phyloP scores from a whole-genome alignment of 2,797 vertebrate genomes.

The Brachymystax lenok region DNA sequence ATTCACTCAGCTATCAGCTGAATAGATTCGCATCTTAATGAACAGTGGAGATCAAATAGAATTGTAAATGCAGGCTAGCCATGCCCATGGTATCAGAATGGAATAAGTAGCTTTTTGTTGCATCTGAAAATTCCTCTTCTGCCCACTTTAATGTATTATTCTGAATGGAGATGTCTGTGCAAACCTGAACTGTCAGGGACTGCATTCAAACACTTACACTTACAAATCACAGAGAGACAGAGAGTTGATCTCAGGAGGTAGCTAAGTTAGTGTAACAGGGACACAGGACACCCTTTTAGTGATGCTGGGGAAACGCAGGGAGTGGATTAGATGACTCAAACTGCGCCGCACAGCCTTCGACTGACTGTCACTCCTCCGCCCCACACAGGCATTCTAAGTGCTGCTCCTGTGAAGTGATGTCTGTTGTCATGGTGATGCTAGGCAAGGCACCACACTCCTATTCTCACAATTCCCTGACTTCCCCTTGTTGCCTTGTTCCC shows the following conservation, averaged over 20 bases:
- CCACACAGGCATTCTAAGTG: constrained; percentile 75
- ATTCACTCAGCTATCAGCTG: too few relatives aligned
- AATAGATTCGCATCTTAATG: background rate
- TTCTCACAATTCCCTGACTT: constrained; percentile 66
- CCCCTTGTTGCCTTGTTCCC: constrained; percentile 26
- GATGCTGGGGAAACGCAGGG: constrained; percentile 21
- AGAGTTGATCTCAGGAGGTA: constrained; percentile 42
- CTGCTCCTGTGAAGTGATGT: constrained; percentile 76
- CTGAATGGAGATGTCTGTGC: constrained; percentile 23
- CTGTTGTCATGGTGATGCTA: constrained; percentile 81
- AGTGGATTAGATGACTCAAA: constrained; percentile 50
- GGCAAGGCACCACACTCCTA: constrained; percentile 55
- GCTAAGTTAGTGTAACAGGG: constrained; percentile 16
- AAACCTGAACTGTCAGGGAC: constrained; percentile 66
- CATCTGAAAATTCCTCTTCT: constrained; percentile 52
- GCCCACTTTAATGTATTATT: constrained; percentile 49
- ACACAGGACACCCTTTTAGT: constrained; percentile 34
- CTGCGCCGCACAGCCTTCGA: constrained; percentile 60
- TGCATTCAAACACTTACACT: constrained; percentile 51
- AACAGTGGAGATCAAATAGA: constrained; percentile 59
- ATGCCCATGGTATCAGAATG: constrained; percentile 54
- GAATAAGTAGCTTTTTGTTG: constrained; percentile 61
- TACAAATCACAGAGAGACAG: constrained; percentile 53
- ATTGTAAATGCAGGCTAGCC: constrained; percentile 65
- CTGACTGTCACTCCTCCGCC: constrained; percentile 65